Evolutionary conservation across 1,140 invertebrate species (phyloP).

Genomic region (Drosophila pallidifrons): DNA sequence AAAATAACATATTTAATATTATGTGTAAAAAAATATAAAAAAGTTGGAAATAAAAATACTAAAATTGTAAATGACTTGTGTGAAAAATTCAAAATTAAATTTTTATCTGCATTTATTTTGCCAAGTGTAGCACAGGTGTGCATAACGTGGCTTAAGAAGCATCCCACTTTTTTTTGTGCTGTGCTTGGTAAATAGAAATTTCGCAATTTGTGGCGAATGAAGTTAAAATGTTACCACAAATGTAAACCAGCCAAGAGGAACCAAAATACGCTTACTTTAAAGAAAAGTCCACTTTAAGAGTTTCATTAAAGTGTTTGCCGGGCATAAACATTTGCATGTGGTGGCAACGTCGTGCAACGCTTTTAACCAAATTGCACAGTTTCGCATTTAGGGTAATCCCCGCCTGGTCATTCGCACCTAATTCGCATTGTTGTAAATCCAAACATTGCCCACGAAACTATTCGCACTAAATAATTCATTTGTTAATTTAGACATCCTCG

Average conservation of each 20-base stretch:
- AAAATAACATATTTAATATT: no score
- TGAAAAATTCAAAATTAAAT: no score
- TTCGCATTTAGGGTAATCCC: slow-evolving; percentile 72
- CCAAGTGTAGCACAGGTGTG: slow-evolving; percentile 34
- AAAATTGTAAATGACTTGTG: no score
- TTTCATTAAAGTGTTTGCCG: slow-evolving; percentile 18
- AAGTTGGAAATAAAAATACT: no score
- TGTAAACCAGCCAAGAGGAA: background rate
- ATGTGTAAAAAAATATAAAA: no score
- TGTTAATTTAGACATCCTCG: slow-evolving; percentile 76
- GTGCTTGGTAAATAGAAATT: background rate
- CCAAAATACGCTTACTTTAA: background rate
- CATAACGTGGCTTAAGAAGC: slow-evolving; percentile 5
- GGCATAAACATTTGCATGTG: slow-evolving; percentile 19
- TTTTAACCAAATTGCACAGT: slow-evolving; percentile 74
- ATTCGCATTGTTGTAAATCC: slow-evolving; percentile 70
- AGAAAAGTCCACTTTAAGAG: background rate
- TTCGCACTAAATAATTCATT: slow-evolving; percentile 79
- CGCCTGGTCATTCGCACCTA: slow-evolving; percentile 76
- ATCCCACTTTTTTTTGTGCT: background rate
- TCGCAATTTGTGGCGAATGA: slow-evolving; percentile 21
- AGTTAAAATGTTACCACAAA: slow-evolving; percentile 14
- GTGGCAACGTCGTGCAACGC: slow-evolving; percentile 36
- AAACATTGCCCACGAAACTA: slow-evolving; percentile 75
- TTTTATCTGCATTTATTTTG: background rate